Conservation (phyloP, 2,888 invertebrate species). For the Exocentrus adspersus region DNA sequence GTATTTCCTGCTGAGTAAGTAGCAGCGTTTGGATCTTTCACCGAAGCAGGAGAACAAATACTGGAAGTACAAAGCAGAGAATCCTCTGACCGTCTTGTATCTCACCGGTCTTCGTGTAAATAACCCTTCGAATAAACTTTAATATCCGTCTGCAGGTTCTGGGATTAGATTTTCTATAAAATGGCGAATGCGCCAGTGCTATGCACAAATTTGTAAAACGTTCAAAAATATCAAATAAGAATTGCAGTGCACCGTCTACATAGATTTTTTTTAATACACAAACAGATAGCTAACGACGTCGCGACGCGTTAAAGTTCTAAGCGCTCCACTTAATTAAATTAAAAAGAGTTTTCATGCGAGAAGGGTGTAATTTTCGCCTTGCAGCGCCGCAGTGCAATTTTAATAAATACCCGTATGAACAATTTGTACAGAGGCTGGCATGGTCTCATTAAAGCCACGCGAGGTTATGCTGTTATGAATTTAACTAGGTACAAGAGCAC, state of each 20-base stretch:
- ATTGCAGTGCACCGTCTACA: no score
- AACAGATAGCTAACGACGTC: neutral
- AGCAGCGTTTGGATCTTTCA: constrained; percentile 1
- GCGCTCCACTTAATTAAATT: constrained; percentile 9
- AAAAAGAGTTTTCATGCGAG: constrained; percentile 8
- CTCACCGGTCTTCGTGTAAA: constrained; percentile 22
- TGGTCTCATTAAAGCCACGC: constrained; percentile 6
- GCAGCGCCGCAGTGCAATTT: constrained; percentile 6
- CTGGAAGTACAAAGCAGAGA: constrained; percentile 11
- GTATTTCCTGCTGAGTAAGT: neutral
- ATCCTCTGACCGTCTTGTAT: constrained; percentile 11
- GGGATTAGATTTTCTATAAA: neutral
- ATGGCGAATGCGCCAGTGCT: no score
- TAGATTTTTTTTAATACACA: no score
- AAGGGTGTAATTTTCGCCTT: constrained; percentile 11
- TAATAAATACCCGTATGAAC: constrained; percentile 16
- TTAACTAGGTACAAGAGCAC: neutral
- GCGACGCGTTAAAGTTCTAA: constrained; percentile 10
- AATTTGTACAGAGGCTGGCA: constrained; percentile 6
- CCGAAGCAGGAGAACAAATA: neutral
- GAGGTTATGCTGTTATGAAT: constrained; percentile 12
- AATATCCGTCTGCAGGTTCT: neutral
- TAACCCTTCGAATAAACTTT: constrained; percentile 29
- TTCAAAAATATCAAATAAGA: no score
- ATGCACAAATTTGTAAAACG: no score